Base-by-base conservation (phyloP, 1,140 invertebrate genomes). In the Campoletis sonorensis region DNA sequence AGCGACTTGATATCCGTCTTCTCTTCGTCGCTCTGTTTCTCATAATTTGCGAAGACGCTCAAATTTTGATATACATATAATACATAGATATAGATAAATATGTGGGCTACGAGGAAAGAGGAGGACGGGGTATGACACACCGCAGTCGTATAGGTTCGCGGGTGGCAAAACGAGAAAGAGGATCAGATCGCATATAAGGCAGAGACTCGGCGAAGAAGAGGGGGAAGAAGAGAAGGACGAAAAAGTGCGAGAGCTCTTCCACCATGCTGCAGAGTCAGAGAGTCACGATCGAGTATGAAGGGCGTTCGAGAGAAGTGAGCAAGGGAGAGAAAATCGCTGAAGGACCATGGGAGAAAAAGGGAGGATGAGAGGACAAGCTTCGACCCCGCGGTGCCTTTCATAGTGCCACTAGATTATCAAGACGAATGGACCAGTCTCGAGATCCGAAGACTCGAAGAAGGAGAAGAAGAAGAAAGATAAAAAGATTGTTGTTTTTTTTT, bases 341-440 rank as follows among this genome's bases (percentile, higher is more conserved):
- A 18, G 51, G 51, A 71, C 27, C 72, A 37, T 27, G 72, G 33
- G 54, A 70, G 26, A 81, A 23, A 58, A 30, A 71, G 54, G 23
- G 49, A 58, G 40, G 11, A 45, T 10, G 64, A 79, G 77, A 76
- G 71, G 78, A 84, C 64, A 80, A 81, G 70, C 37, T 26, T 78
- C 80, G 79, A 82, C 45, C 83, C 83, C 83, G 80, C 83, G 80
- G 83, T 73, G 83, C 77, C 77, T 84, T 84, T 84, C 80, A 84
- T 84, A 82, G 79, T 82, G 80, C 83, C 83, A 84, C 78, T 61
- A 84, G 80, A 84, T 84, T 84, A 84, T 84, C 80, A 84, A 84
- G 80, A 84, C 81, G 80, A 80, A 84, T 84, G 83, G 82, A 82
- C 80, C 77, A 80, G 83, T 84, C 77, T 81, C 67, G 30, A 30